Percentiles rank a stretch among this genome's conserved stretches.
Conservation (phyloP, 2,797 vertebrate genomes). For the Pteronotus mesoamericanus region DNA sequence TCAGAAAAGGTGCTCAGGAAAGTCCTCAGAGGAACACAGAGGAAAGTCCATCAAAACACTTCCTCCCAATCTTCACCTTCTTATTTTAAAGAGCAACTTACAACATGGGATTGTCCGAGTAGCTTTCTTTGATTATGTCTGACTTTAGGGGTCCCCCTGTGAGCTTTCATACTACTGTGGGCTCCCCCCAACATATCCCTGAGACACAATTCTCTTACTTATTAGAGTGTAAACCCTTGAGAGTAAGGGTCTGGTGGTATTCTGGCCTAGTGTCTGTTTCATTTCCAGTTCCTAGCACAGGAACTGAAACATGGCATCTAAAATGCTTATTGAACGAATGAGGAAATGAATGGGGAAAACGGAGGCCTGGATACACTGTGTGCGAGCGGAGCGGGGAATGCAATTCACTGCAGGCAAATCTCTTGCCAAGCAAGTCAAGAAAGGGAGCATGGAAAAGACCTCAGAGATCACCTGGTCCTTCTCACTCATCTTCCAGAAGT, state of each 20-base stretch:
- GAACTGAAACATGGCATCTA: neutral
- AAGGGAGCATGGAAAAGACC: neutral
- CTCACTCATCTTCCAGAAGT: slow-evolving; percentile 23
- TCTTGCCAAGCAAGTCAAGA: slow-evolving; percentile 18
- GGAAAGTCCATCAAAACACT: neutral
- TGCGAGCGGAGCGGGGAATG: neutral
- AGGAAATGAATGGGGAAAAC: neutral
- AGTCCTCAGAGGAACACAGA: neutral
- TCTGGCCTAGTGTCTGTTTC: neutral
- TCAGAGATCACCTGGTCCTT: slow-evolving; percentile 33
- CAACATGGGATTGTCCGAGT: neutral
- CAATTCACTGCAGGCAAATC: slow-evolving; percentile 18
- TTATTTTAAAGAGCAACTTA: neutral
- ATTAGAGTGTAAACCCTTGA: neutral
- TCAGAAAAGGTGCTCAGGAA: neutral
- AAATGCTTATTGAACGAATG: neutral
- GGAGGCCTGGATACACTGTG: neutral
- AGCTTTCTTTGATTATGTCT: too few species aligned
- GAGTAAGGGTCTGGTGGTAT: neutral
- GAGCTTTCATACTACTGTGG: neutral
- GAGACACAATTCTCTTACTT: too few species aligned
- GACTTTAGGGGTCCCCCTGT: neutral
- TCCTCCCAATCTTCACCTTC: neutral
- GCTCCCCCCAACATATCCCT: neutral
- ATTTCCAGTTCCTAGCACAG: neutral